Evolutionary conservation across 2,113 vertebrate species (phyloP).

Genomic region (Pterocles orientalis): DNA sequence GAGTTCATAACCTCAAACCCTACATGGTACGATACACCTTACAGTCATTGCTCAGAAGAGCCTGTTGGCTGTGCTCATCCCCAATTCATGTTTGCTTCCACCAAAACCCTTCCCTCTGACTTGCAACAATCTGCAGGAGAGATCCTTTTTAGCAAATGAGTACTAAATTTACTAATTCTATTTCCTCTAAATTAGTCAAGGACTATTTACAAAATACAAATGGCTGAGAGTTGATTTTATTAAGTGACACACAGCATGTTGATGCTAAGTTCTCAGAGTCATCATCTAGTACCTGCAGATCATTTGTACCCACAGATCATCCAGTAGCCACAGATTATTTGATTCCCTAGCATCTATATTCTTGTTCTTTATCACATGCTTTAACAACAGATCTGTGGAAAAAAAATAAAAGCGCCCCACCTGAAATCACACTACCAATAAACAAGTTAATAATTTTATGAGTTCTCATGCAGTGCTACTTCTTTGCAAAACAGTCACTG

Average conservation of each 20-base stretch:
- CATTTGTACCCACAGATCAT: too few relatives aligned
- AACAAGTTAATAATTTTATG: background rate
- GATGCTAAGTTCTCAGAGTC: background rate
- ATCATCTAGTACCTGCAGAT: background rate
- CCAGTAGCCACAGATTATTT: background rate
- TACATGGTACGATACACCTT: fast-evolving
- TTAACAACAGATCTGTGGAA: background rate
- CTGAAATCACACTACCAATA: background rate
- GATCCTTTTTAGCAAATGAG: background rate
- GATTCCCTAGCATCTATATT: background rate
- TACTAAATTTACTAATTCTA: background rate
- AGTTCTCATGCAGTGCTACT: background rate
- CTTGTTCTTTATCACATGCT: background rate
- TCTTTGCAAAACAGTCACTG: background rate
- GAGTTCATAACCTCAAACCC: background rate
- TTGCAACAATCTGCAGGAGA: background rate
- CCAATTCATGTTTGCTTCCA: background rate
- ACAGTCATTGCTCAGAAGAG: background rate
- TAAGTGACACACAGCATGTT: background rate
- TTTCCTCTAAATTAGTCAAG: background rate
- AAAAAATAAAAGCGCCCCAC: background rate
- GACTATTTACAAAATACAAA: background rate
- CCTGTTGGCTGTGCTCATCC: background rate
- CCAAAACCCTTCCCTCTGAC: background rate
- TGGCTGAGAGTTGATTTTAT: background rate